phyloP scores from a whole-genome alignment of 2,797 vertebrate genomes.

The Mormyrus hasselquistii region DNA sequence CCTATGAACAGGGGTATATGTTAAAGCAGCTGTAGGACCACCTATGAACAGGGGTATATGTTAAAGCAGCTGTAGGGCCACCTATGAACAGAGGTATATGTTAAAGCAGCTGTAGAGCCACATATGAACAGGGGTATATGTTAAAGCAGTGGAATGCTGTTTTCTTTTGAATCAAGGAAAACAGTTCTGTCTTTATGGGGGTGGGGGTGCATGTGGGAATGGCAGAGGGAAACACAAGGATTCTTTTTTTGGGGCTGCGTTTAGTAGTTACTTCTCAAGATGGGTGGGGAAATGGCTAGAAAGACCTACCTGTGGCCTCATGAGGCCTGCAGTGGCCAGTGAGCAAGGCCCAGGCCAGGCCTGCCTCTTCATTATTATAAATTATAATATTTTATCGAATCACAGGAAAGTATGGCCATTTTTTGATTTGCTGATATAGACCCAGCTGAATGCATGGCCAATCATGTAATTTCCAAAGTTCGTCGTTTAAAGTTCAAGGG shows the following conservation, averaged over 20 bases:
- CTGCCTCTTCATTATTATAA: background rate
- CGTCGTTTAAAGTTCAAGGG: background rate
- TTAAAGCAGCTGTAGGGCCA: background rate
- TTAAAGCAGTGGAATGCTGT: slow-evolving; percentile 6
- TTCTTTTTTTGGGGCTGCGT: slow-evolving; percentile 41
- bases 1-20: background rate
- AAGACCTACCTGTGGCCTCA: slow-evolving; percentile 52
- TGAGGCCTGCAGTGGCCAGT: slow-evolving; percentile 8
- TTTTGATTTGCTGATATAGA: background rate
- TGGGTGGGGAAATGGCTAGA: slow-evolving; percentile 53
- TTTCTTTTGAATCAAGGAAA: slow-evolving; percentile 38
- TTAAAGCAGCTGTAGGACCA: background rate
- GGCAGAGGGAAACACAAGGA: slow-evolving; percentile 54
- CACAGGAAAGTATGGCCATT: background rate
- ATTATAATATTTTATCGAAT: background rate
- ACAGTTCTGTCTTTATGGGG: background rate
- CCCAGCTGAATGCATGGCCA: background rate
- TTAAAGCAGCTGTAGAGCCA: background rate
- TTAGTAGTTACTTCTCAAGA: slow-evolving; percentile 54
- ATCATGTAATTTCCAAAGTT: background rate
- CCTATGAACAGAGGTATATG: background rate
- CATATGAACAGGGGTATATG: background rate
- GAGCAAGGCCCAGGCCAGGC: background rate
- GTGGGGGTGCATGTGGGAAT: slow-evolving; percentile 41
- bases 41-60: background rate